Evolutionary conservation across 23 tunicate genomes (phyloP).

Genomic region (Phallusia fumigata): DNA sequence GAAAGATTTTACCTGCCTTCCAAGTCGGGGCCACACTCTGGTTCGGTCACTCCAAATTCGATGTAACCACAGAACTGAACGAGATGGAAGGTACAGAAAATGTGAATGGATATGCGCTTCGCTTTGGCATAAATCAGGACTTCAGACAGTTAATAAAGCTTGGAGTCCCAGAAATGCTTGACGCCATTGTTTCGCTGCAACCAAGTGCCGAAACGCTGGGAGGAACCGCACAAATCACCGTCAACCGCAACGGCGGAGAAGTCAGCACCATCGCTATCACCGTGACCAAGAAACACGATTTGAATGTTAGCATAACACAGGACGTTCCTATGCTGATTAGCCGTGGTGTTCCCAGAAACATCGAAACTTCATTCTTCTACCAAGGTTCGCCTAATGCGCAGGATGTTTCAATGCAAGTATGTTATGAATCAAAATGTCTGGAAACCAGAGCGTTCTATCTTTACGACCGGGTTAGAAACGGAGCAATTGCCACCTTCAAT

Average conservation of each 20-base stretch:
- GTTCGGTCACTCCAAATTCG: conserved; percentile 7
- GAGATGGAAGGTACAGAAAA: background rate
- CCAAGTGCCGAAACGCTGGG: background rate
- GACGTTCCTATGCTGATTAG: conserved; percentile 9
- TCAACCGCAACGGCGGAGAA: background rate
- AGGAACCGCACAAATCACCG: background rate
- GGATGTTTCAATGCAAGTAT: background rate
- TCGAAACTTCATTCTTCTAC: background rate
- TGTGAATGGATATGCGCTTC: background rate
- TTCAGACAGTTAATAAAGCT: background rate
- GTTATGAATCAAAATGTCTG: background rate
- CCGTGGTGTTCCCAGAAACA: background rate
- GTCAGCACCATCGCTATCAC: background rate
- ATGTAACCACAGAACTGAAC: background rate
- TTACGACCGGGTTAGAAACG: background rate
- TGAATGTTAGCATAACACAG: background rate
- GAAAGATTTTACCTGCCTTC: conserved; percentile 16
- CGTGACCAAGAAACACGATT: background rate
- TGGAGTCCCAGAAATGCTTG: conserved; percentile 5
- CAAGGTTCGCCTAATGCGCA: background rate
- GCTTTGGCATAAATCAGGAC: background rate
- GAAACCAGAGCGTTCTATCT: background rate
- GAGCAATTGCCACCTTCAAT: background rate
- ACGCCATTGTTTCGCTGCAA: background rate
- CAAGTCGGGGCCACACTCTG: conserved; percentile 19